Base-by-base conservation (phyloP, 2,888 invertebrate genomes). In the Boloria euphrosyne region DNA sequence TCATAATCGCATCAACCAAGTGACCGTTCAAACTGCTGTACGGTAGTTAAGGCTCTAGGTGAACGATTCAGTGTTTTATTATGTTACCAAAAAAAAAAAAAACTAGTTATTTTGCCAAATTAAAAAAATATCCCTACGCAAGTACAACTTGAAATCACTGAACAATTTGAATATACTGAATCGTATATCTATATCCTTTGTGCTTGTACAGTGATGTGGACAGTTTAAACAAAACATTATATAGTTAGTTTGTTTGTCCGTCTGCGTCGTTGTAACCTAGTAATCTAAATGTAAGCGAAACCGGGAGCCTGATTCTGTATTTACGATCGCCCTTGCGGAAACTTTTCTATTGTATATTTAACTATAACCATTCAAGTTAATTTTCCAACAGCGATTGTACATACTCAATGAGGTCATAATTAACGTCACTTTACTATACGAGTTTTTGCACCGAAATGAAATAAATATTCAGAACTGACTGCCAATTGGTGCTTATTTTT, bases 401-500 rank as follows among this genome's bases (percentile, higher is more conserved):
- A 66, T 70, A 70, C 68, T 31, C 31, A 27, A 62, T 58, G 53
- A 64, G 69, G 62, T 64, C 58, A 43, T 57, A 38, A 10, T 0
- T 60, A 46, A 57, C 52, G 38, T 58, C 63, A 62, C 43, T 62
- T 54, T 60, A 51, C 54, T 38, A 59, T 60, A 57, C 44, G 52
- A 43, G 63, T 54, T 49, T 57, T 43, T 69, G 63, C 64, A 68
- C 68, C 64, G 67, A 62, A 64, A 62, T 65, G 47, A 17, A 43
- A 65, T 62, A 38, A 46, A 16, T 65, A 59, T 65, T 57, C 46
- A 55, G 46, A 50, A 66, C 62, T 68, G 67, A 68, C 62, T 68
- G 68, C 60, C 53, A 61, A 66, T 70, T 68, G 73, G 73, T 73
- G 73, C 73, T 73, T 71, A 68, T 66, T 69, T 38, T 68, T 68